Percentiles rank a stretch among this genome's conserved stretches.
These are phyloP conservation scores for Ophioninae sp. DNA, from an alignment of 2,888 invertebrate species.

Conservation along the genomic window DNA sequence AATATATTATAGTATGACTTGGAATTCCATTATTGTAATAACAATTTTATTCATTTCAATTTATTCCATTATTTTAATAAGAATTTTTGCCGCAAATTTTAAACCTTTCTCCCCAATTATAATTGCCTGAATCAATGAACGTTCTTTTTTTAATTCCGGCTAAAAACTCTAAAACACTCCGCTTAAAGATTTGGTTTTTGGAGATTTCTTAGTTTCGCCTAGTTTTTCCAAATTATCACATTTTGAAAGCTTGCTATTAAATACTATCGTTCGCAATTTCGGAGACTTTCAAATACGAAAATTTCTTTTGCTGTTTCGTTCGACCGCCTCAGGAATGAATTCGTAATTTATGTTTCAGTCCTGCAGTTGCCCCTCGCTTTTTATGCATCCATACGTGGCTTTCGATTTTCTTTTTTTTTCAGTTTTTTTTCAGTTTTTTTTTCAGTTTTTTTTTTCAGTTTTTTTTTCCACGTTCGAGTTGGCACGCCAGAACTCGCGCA, in stretches of 20 bases:
- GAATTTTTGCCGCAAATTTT: no score
- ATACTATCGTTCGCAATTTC: background rate
- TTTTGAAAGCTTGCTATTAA: background rate
- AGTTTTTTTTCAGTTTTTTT: slow-evolving; percentile 16
- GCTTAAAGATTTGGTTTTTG: background rate
- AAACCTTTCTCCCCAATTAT: no score
- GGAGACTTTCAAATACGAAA: background rate
- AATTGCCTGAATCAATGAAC: no score
- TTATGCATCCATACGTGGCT: slow-evolving; percentile 26
- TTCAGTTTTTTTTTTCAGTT: slow-evolving; percentile 17
- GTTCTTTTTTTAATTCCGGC: no score
- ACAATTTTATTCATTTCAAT: no score
- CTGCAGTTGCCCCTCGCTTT: slow-evolving; percentile 32
- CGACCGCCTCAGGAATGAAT: slow-evolving; percentile 69
- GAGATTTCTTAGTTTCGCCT: background rate
- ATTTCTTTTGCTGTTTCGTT: background rate
- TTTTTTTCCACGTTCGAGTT: slow-evolving; percentile 18
- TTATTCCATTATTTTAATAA: no score
- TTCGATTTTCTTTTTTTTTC: slow-evolving; percentile 3
- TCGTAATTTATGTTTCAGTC: slow-evolving; percentile 71
- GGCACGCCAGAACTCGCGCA: slow-evolving; percentile 59
- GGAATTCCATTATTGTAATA: no score
- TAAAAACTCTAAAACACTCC: no score
- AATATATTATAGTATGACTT: no score
- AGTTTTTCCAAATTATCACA: background rate